Evolutionary conservation across 2,797 vertebrate genomes (phyloP).

Genomic region (Limosa lapponica): DNA sequence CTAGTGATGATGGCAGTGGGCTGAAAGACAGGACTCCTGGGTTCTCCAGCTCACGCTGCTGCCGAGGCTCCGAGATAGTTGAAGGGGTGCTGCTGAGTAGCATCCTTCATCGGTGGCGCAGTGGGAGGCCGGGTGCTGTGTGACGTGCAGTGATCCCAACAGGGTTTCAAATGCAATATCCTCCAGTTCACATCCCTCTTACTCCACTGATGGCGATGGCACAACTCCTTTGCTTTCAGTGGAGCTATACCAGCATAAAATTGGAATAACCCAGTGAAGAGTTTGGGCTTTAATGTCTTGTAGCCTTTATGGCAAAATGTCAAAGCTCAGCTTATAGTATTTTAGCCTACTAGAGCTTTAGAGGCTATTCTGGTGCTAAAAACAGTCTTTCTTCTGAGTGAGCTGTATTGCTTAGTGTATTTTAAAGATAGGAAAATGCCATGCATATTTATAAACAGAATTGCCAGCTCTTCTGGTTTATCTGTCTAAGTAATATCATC

Average conservation of each 20-base stretch:
- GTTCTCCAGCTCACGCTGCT: background rate
- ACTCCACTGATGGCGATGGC: background rate
- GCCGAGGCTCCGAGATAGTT: background rate
- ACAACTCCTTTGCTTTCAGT: background rate
- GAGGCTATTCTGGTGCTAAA: background rate
- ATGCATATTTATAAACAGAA: background rate
- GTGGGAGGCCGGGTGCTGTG: fast-evolving
- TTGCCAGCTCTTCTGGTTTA: background rate
- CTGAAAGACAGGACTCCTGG: background rate
- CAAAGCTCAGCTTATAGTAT: background rate
- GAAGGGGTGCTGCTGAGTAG: background rate
- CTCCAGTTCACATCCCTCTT: background rate
- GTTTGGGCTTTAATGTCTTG: background rate
- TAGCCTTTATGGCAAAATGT: background rate
- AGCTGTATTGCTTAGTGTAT: background rate
- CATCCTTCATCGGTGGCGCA: background rate
- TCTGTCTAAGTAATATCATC: background rate
- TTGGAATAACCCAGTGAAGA: background rate
- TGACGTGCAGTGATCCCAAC: too few relatives aligned
- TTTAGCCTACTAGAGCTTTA: background rate
- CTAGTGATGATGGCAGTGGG: background rate
- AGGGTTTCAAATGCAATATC: background rate
- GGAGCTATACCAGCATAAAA: background rate
- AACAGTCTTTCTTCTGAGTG: background rate
- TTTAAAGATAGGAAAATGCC: background rate